A percentile compares a stretch with the other conserved stretches of the same genome.
These are phyloP conservation scores for Harpalus rubripes DNA, from an alignment of 2,888 invertebrate genomes.

Conservation along the genomic window DNA sequence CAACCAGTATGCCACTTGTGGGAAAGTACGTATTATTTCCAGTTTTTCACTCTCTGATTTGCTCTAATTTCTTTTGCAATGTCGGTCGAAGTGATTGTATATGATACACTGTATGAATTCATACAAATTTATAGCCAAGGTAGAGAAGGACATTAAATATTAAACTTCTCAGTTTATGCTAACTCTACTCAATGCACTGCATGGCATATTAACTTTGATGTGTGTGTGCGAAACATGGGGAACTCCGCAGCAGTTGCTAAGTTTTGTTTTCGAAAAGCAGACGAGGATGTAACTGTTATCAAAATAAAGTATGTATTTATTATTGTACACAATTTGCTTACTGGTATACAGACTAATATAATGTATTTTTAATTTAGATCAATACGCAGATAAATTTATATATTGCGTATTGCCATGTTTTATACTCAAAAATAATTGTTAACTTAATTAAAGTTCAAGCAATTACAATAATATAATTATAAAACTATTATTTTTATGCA, in stretches of 20 bases:
- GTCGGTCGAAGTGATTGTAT: conserved; percentile 59
- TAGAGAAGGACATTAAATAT: conserved; percentile 50
- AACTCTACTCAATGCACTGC: conserved; percentile 10
- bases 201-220: conserved; percentile 51
- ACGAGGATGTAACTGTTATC: conserved; percentile 56
- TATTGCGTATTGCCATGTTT: neutral
- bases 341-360: neutral
- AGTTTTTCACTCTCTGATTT: conserved; percentile 56
- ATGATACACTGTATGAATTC: conserved; percentile 43
- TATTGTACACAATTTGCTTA: neutral
- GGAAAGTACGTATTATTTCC: neutral
- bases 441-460: no score
- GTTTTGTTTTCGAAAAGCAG: conserved; percentile 67
- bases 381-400: neutral
- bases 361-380: neutral
- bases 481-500: no score
- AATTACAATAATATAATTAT: no score
- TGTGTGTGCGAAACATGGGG: conserved; percentile 65
- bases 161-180: conserved; percentile 34
- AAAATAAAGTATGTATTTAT: conserved; percentile 46
- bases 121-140: conserved; percentile 47
- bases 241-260: conserved; percentile 68
- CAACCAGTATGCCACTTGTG: conserved; percentile 18
- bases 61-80: conserved; percentile 58
- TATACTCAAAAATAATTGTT: neutral